Evolutionary conservation across 2,888 invertebrate species (phyloP), one percentile per base, ranked within the genome.

Genomic region (Archaeoteleia sp.): DNA sequence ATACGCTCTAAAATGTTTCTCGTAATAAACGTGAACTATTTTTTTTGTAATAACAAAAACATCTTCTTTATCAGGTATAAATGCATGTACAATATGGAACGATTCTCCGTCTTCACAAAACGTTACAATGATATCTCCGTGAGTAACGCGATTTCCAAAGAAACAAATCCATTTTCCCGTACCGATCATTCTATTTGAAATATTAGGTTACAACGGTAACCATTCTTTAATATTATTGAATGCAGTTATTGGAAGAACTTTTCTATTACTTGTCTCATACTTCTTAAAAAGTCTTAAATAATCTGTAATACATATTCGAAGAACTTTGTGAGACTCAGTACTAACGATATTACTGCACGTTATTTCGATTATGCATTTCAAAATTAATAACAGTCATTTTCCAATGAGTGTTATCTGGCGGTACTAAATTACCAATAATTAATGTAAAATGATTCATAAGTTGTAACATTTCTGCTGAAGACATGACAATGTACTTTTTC

Each of bases 391-490:
- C 6, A 62, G n/a, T 30, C 35, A n/a, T n/a, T n/a, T n/a, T n/a
- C 43, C 54, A 62, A 9, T 35, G 17, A 7, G 39, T 23, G 20
- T 46, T 34, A 15, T 27, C 7, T 39, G 30, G 42, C 9, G 48
- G 43, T 27, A 60, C 10, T 8, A 42, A 42, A 49, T 32, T 10
- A 15, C 49, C 58, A n/a, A 60, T 48, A 25, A 60, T 32, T 29
- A 60, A 25, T 9, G 29, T 40, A n/a, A 60, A 23, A 25, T 60
- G 32, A 34, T 10, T 23, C n/a, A 40, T 10, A 12, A 73, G 48
- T 10, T 30, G 43, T 17, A 54, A 32, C 73, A 72, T 74, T 65
- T 74, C 72, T 8, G 70, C 51, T 7, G 73, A 70, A 8, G 71
- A 71, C 14, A 73, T 67, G 1, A 67, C 57, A 8, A 69, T 25